Percentiles rank a stretch among this genome's conserved stretches.
Conservation (phyloP, 2,888 invertebrate genomes). For the Pomacea canaliculata region DNA sequence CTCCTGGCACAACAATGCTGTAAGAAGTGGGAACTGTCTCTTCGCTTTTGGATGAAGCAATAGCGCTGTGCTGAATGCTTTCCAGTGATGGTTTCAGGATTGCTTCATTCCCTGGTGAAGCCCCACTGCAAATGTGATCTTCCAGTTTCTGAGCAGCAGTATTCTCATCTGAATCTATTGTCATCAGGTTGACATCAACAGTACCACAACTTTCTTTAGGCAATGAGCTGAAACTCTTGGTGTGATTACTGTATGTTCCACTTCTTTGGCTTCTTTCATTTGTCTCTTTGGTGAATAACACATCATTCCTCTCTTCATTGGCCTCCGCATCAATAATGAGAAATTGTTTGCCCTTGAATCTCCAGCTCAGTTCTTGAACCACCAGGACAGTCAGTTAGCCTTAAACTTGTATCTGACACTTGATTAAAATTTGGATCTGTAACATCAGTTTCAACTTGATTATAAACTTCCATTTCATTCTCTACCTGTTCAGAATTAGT, state of each 20-base stretch:
- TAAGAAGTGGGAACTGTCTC: background rate
- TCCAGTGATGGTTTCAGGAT: background rate
- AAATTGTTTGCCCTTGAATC: background rate
- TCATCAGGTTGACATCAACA: too few relatives aligned
- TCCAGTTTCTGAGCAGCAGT: background rate
- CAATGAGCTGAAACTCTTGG: background rate
- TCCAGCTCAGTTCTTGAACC: background rate
- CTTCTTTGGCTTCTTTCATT: background rate
- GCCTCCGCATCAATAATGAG: background rate
- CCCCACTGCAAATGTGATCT: background rate
- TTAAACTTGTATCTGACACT: constrained; percentile 9
- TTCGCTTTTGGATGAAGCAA: background rate
- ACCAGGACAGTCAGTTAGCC: constrained; percentile 9
- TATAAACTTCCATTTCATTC: too few relatives aligned
- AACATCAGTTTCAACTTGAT: too few relatives aligned
- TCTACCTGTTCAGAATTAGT: too few relatives aligned
- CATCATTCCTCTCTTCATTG: background rate
- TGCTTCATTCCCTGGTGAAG: background rate
- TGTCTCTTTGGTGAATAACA: background rate
- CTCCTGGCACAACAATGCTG: background rate
- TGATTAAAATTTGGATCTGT: constrained; percentile 2
- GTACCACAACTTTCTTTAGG: background rate
- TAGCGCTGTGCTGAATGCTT: background rate
- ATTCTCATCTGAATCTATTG: background rate
- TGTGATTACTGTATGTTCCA: background rate